These are phyloP conservation scores for Theristicus caerulescens DNA, from an alignment of 2,113 vertebrate genomes.

Conservation along the genomic window DNA sequence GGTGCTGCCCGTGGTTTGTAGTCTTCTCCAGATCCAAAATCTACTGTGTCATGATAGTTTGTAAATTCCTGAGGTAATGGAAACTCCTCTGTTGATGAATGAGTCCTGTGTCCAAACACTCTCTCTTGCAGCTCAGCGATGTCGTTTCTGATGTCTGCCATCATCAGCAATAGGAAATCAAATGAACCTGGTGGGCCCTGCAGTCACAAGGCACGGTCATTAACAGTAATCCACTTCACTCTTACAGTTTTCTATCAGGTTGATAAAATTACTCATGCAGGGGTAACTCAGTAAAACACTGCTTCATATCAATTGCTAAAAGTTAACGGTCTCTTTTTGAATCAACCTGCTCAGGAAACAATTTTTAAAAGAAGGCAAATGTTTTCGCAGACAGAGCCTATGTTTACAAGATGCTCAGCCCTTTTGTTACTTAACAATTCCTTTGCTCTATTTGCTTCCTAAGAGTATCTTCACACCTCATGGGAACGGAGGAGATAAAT, in stretches of 20 bases:
- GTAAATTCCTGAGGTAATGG: slow-evolving; percentile 83
- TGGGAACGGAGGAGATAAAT: not conserved
- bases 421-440: not conserved
- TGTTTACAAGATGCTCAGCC: not conserved
- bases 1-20: slow-evolving; percentile 72
- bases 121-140: slow-evolving; percentile 90
- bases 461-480: not conserved
- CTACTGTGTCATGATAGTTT: slow-evolving; percentile 81
- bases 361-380: not conserved
- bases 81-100: slow-evolving; percentile 83
- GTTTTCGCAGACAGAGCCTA: not conserved
- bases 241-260: not conserved
- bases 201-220: not conserved
- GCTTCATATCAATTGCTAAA: not conserved
- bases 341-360: not conserved
- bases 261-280: not conserved
- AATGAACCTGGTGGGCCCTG: slow-evolving; percentile 97
- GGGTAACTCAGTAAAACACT: not conserved
- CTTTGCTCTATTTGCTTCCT: not conserved
- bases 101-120: slow-evolving; percentile 83
- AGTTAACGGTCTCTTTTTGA: not conserved
- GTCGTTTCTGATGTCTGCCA: slow-evolving; percentile 96
- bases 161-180: slow-evolving; percentile 92
- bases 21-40: slow-evolving; percentile 90
- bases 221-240: not conserved